phyloP scores from a whole-genome alignment of 2,113 vertebrate species.

The Dasyornis broadbenti region DNA sequence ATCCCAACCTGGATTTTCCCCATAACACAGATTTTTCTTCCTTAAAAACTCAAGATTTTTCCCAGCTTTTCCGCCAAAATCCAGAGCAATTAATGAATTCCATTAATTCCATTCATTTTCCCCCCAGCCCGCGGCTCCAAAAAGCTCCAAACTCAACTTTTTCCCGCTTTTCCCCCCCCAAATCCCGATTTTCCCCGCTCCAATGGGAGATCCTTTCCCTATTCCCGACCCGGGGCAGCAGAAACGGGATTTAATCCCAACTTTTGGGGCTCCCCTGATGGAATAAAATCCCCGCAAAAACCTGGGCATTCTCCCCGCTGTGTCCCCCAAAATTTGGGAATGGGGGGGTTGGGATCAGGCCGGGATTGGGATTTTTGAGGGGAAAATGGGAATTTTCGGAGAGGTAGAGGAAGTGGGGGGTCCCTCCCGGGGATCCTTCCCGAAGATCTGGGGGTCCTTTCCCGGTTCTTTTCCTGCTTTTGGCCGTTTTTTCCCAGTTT shows the following conservation, averaged over 20 bases:
- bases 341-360: fast-evolving
- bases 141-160: not conserved
- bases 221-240: too few relatives aligned
- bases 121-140: not conserved
- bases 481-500: too few relatives aligned
- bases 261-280: fast-evolving
- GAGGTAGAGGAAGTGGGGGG: fast-evolving
- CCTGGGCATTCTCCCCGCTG: too few relatives aligned
- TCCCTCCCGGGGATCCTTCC: not conserved
- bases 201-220: too few relatives aligned
- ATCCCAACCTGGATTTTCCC: too few relatives aligned
- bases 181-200: not conserved
- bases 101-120: not conserved
- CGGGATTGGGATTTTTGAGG: not conserved
- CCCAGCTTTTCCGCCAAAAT: not conserved
- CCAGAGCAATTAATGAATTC: too few relatives aligned
- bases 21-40: fast-evolving
- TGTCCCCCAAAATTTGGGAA: not conserved
- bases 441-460: too few relatives aligned
- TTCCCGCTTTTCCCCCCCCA: not conserved
- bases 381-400: not conserved
- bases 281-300: fast-evolving
- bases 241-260: fast-evolving
- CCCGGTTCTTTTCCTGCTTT: too few relatives aligned
- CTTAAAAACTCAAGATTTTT: fast-evolving